Evolutionary conservation across 2,113 vertebrate species (phyloP), one percentile per base, ranked within the genome.

Genomic region (Cromileptes altivelis): DNA sequence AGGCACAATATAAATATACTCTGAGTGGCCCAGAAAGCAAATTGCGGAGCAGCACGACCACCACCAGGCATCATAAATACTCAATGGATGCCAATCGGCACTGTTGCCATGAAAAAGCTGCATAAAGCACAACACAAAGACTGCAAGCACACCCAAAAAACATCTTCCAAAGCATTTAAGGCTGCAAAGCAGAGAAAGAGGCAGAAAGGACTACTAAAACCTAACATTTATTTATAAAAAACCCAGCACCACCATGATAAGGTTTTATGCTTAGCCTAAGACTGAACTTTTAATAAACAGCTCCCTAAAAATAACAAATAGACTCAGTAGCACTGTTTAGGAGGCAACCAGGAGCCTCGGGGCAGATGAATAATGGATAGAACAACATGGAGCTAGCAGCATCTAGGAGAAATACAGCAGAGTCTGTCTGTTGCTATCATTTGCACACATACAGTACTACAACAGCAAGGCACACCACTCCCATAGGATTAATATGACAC

Each of bases 361-460:
- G 75, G 74, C 55, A 56, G 65, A 80, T 91, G 49, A 92, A 93
- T 94, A 83, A 92, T 84, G 65, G 68, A 93, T 84, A 62, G 33
- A 57, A 67, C 83, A 85, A 81, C 79, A 90, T 70, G 80, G 63
- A 85, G 86, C 81, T 74, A 70, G 74, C 71, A 75, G 81, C 81
- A 85, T 71, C 63, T 30, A 80, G 33, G 53, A 71, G 69, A 57
- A 67, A 25, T 60, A 85, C 13, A 63, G 79, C 68, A 78, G 60
- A 87, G 79, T 52, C 47, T 70, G 60, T 52, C 68, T 82, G 58
- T 30, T 55, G 71, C 56, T 53, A 49, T 69, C 69, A 42, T 68
- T 72, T 75, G 67, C 71, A 83, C 76, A 85, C 40, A 33, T 45
- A 70, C 33, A 33, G 53, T 37, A 72, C 4, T 2, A 58, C n/a